These are phyloP conservation scores for Andrena hattorfiana DNA, from an alignment of 2,888 invertebrate genomes.

Conservation along the genomic window DNA sequence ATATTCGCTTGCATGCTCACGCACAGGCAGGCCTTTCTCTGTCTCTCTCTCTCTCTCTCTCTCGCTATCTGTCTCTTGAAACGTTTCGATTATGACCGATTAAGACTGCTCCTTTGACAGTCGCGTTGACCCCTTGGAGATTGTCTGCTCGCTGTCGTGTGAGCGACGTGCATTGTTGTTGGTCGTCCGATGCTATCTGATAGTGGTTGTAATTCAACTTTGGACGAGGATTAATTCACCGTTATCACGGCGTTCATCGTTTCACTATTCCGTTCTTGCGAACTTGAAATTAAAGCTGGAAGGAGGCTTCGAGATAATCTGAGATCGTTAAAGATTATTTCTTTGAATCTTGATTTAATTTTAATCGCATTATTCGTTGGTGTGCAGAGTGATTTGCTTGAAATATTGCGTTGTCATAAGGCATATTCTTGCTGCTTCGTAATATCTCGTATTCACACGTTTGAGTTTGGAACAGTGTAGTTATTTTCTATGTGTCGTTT, in stretches of 20 bases:
- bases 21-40: background rate
- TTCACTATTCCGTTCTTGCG: background rate
- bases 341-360: background rate
- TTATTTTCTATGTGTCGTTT: too few relatives aligned
- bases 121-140: slow-evolving; percentile 15
- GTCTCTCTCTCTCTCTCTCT: background rate
- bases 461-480: too few relatives aligned
- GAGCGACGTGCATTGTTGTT: background rate
- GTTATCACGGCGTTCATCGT: background rate
- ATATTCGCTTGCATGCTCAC: slow-evolving; percentile 18
- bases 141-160: slow-evolving; percentile 15
- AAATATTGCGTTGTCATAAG: background rate
- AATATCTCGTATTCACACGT: too few relatives aligned
- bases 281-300: background rate
- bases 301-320: slow-evolving; percentile 6
- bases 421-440: too few relatives aligned
- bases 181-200: background rate
- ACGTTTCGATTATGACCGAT: slow-evolving; percentile 43
- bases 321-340: slow-evolving; percentile 26
- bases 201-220: background rate
- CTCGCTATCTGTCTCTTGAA: background rate
- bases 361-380: background rate
- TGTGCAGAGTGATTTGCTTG: background rate
- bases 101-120: slow-evolving; percentile 31
- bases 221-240: slow-evolving; percentile 3